A percentile compares a stretch with the other conserved stretches of the same genome.
These are phyloP conservation scores for Psittacula echo DNA, from an alignment of 2,797 vertebrate species.

Conservation along the genomic window DNA sequence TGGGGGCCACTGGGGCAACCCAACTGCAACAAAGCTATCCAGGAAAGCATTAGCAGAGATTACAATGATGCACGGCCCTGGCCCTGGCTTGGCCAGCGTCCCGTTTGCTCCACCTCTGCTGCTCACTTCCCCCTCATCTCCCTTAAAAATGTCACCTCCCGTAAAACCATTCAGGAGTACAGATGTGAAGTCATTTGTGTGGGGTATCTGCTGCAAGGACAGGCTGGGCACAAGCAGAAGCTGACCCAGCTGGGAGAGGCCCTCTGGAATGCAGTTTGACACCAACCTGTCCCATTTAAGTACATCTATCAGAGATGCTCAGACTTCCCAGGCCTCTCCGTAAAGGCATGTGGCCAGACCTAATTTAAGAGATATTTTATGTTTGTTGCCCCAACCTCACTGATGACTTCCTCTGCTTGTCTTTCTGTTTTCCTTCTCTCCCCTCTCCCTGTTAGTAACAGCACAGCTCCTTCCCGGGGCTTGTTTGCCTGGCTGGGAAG, in stretches of 20 bases:
- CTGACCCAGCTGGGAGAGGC: neutral
- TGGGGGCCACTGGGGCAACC: neutral
- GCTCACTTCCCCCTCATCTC: accelerated
- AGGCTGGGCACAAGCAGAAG: neutral
- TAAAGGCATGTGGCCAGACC: neutral
- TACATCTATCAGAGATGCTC: neutral
- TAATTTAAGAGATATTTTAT: neutral
- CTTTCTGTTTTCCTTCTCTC: neutral
- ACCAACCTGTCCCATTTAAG: neutral
- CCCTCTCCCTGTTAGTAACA: neutral
- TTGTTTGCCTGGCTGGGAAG: neutral
- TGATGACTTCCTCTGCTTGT: neutral
- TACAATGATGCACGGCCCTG: neutral
- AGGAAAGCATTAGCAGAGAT: neutral
- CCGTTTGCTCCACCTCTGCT: neutral
- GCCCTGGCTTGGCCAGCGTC: neutral
- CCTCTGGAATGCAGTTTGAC: neutral
- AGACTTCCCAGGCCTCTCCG: neutral
- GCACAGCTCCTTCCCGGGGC: neutral
- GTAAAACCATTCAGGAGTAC: neutral
- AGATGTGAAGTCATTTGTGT: accelerated
- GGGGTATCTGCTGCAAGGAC: neutral
- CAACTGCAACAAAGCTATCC: neutral
- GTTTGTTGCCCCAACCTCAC: neutral
- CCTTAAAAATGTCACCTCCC: neutral